These are phyloP conservation scores for Trisateles emortualis DNA, from an alignment of 2,888 invertebrate genomes.

Conservation along the genomic window DNA sequence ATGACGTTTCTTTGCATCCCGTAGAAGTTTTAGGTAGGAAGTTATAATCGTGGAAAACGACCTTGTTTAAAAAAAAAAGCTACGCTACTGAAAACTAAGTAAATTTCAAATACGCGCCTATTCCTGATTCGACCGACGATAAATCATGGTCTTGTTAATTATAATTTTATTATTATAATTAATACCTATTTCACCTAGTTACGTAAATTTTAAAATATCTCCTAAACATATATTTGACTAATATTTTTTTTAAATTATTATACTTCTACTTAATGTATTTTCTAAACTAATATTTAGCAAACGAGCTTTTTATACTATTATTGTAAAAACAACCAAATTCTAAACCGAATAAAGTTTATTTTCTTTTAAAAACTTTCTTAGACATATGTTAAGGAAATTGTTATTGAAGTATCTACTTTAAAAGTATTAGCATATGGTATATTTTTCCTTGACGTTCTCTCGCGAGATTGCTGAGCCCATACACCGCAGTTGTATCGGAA, in stretches of 20 bases:
- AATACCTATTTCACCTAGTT: slow-evolving; percentile 17
- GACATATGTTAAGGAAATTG: background rate
- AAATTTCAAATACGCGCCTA: too few relatives aligned
- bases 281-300: slow-evolving; percentile 44
- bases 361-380: slow-evolving; percentile 5
- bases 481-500: slow-evolving; percentile 41
- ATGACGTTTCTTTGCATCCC: too few relatives aligned
- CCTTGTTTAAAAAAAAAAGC: too few relatives aligned
- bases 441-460: slow-evolving; percentile 4
- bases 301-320: slow-evolving; percentile 13
- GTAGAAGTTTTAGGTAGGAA: too few relatives aligned
- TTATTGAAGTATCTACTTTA: background rate
- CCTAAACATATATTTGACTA: slow-evolving; percentile 40
- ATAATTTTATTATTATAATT: background rate
- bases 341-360: background rate
- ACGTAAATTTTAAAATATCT: slow-evolving; percentile 42
- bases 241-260: slow-evolving; percentile 44
- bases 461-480: slow-evolving; percentile 11
- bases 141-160: background rate
- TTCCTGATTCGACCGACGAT: too few relatives aligned
- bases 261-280: slow-evolving; percentile 34
- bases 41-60: too few relatives aligned
- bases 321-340: slow-evolving; percentile 8
- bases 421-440: background rate
- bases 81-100: too few relatives aligned